Conservation (phyloP, 1,140 invertebrate genomes). For the Reticulitermes speratus region DNA sequence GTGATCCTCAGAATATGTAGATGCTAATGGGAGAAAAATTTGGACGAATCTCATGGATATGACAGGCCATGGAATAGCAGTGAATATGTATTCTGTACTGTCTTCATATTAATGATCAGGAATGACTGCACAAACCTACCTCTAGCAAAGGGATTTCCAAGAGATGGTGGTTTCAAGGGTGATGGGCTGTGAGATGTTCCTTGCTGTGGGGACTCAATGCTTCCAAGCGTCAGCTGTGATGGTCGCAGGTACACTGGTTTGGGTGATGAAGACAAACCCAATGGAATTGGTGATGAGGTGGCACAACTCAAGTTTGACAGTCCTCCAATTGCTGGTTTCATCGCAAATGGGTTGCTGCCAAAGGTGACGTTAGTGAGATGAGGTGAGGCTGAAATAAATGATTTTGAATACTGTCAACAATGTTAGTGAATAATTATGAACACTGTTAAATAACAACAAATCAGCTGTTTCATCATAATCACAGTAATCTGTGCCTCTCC, state of each 20-base stretch:
- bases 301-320: neutral
- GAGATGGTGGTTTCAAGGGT: neutral
- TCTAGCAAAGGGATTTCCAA: constrained; percentile 17
- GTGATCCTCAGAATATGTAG: too few relatives aligned
- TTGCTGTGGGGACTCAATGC: neutral
- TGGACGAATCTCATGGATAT: too few relatives aligned
- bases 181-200: neutral
- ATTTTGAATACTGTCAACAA: too few relatives aligned
- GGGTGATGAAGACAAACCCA: neutral
- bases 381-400: neutral
- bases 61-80: too few relatives aligned
- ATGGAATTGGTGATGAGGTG: neutral
- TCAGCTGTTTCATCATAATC: too few relatives aligned
- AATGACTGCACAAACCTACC: neutral
- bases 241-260: constrained; percentile 15
- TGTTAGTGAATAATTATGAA: too few relatives aligned
- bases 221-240: constrained; percentile 5
- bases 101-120: neutral
- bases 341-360: neutral
- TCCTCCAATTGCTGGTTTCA: neutral
- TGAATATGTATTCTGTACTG: too few relatives aligned
- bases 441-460: too few relatives aligned
- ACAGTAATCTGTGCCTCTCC: too few relatives aligned
- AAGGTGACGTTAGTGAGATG: neutral
- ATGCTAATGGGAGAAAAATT: too few relatives aligned